phyloP scores from a whole-genome alignment of 2,888 invertebrate species.

The Synanthedon myopaeformis region DNA sequence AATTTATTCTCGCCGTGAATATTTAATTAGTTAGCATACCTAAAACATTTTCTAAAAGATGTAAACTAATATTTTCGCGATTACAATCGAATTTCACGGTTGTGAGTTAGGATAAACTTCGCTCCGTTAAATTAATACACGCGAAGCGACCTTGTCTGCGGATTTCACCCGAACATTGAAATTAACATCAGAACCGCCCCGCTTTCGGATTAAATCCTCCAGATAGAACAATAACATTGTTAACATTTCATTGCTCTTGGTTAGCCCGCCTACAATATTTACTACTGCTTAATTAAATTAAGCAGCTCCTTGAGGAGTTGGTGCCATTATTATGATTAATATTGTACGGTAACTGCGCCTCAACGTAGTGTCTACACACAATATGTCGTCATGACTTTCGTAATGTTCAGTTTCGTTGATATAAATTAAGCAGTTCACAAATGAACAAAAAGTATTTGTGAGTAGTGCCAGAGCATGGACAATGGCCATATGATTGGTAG shows the following conservation, averaged over 20 bases:
- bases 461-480: no score
- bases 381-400: no score
- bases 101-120: constrained; percentile 21
- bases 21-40: no score
- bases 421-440: no score
- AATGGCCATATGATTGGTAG: no score
- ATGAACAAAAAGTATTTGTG: no score
- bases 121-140: constrained; percentile 41
- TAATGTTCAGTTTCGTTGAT: no score
- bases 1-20: no score
- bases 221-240: constrained; percentile 59
- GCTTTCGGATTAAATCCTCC: constrained; percentile 51
- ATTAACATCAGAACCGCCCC: constrained; percentile 48
- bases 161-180: constrained; percentile 49
- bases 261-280: constrained; percentile 49
- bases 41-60: no score
- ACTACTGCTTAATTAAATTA: constrained; percentile 56
- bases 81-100: constrained; percentile 21
- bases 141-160: constrained; percentile 37
- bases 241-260: constrained; percentile 55
- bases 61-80: constrained; percentile 19
- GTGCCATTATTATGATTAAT: constrained; percentile 56
- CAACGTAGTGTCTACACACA: no score
- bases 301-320: constrained; percentile 35
- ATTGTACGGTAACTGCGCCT: constrained; percentile 20